Base-by-base conservation (phyloP, 2,888 invertebrate genomes). In the Fragum whitleyi region DNA sequence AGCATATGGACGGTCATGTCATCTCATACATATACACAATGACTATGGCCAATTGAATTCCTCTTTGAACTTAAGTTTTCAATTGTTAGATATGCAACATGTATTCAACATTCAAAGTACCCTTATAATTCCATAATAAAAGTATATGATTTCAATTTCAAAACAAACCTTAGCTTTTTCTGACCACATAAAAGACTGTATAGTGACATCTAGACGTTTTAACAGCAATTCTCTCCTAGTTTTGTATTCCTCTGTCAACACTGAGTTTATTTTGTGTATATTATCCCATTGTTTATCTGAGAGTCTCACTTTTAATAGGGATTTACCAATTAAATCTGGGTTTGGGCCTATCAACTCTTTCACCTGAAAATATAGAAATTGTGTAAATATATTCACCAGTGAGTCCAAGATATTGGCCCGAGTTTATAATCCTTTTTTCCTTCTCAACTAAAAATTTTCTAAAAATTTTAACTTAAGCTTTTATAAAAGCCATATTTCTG, bases 121-220 rank as follows among this genome's bases (percentile, higher is more conserved):
- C n/a, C n/a, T n/a, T n/a, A n/a, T n/a, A n/a, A n/a, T n/a, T n/a
- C n/a, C n/a, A n/a, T n/a, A n/a, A n/a, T n/a, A n/a, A n/a, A n/a
- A n/a, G n/a, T n/a, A n/a, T n/a, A n/a, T n/a, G n/a, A n/a, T n/a
- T n/a, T n/a, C n/a, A n/a, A n/a, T n/a, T 36, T 3, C 32, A 36
- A 36, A 6, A 36, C 47, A 5, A 19, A 94, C 97, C 96, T 98
- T 94, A n/a, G 94, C 93, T 85, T 92, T 91, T 47, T 94, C 94
- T n/a, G 94, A 94, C 95, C 95, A 95, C 84, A 93, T 96, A 94
- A 99, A 99, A 73, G 99, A 99, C 94, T 98, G 97, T 90, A 99
- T 96, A 0, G 99, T 99, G 79, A 98, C 98, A 94, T 99, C 99
- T 47, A 99, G 94, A 68, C 99, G 95, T 70, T 98, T 98, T 7